Conservation (phyloP, 2,888 invertebrate species). For the Lepeophtheirus nordmannii region DNA sequence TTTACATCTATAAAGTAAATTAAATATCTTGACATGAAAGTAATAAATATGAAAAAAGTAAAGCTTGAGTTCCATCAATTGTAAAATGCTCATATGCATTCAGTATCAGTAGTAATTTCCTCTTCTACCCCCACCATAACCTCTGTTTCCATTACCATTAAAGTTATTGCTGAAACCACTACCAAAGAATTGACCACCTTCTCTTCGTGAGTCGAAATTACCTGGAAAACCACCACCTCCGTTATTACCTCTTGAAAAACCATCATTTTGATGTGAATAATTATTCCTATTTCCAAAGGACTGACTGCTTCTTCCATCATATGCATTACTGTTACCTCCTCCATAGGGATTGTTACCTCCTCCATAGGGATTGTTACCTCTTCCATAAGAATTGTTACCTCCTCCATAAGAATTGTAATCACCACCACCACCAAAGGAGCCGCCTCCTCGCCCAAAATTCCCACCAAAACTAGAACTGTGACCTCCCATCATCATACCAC, state of each 20-base stretch:
- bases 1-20: too few relatives aligned
- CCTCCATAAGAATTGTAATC: background rate
- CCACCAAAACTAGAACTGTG: conserved; percentile 15
- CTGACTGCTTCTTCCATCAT: background rate
- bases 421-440: background rate
- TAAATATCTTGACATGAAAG: too few relatives aligned
- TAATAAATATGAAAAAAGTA: too few relatives aligned
- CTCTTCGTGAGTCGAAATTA: too few relatives aligned
- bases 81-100: too few relatives aligned
- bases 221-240: too few relatives aligned
- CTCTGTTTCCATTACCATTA: conserved; percentile 24
- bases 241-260: background rate
- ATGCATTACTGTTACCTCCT: background rate
- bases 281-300: background rate
- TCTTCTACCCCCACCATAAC: conserved; percentile 25
- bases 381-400: background rate
- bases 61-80: too few relatives aligned
- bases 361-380: background rate
- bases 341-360: background rate
- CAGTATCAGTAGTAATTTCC: background rate
- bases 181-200: background rate
- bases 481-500: too few relatives aligned
- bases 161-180: background rate
- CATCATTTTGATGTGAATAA: background rate
- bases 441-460: background rate